Percentiles rank a stretch among this genome's conserved stretches.
These are phyloP conservation scores for Cyprinodon diabolis DNA, from an alignment of 2,797 vertebrate genomes.

Conservation along the genomic window DNA sequence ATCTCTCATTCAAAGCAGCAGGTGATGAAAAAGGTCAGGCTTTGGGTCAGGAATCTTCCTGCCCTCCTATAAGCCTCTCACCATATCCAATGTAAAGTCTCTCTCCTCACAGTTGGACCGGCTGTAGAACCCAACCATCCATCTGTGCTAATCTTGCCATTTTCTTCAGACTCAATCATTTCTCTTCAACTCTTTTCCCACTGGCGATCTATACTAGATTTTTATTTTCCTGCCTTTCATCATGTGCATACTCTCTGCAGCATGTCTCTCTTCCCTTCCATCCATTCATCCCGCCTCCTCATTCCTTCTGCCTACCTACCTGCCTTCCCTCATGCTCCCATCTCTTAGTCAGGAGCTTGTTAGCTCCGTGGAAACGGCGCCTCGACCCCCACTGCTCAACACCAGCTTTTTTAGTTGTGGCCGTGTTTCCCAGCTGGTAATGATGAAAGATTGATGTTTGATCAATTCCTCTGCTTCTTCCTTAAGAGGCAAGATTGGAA, in stretches of 20 bases:
- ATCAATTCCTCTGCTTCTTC: slow-evolving; percentile 38
- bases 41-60: slow-evolving; percentile 17
- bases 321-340: slow-evolving; percentile 16
- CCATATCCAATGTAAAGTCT: slow-evolving; percentile 29
- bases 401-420: slow-evolving; percentile 38
- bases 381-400: neutral
- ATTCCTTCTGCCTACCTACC: slow-evolving; percentile 14
- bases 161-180: neutral
- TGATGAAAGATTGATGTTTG: slow-evolving; percentile 44
- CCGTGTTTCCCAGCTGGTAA: slow-evolving; percentile 39
- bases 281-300: slow-evolving; percentile 35
- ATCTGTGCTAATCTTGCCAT: slow-evolving; percentile 2
- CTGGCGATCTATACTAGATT: neutral
- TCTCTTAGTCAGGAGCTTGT: slow-evolving; percentile 50
- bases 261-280: slow-evolving; percentile 21
- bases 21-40: slow-evolving; percentile 8
- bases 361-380: slow-evolving; percentile 43
- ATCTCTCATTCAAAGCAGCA: slow-evolving; percentile 5
- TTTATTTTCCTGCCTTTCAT: slow-evolving; percentile 4
- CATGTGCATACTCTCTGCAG: slow-evolving; percentile 21
- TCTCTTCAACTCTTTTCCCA: slow-evolving; percentile 12
- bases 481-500: slow-evolving; percentile 26
- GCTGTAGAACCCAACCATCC: slow-evolving; percentile 18
- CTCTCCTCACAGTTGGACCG: neutral
- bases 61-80: slow-evolving; percentile 13